Base-by-base conservation (phyloP, 2,888 invertebrate genomes). In the Hypolimnas misippus region DNA sequence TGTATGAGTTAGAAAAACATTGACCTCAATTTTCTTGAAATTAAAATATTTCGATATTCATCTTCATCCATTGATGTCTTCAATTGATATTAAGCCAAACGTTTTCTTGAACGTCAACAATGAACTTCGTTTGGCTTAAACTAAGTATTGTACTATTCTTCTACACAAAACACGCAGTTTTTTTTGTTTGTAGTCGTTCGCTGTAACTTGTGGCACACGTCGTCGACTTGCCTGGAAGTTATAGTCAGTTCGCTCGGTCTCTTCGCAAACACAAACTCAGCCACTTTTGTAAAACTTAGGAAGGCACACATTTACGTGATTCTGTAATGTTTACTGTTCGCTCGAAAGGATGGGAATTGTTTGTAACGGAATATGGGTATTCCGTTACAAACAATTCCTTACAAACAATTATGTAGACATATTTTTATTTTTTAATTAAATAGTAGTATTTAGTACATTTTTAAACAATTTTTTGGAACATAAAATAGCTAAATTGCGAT, bases 261-360 rank as follows among this genome's bases (percentile, higher is more conserved):
- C 73, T 73, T 69, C 67, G 71, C 74, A 82, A 81, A 81, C 76
- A 78, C 67, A 56, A 63, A 73, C 75, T 77, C 76, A 71, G 73
- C 71, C 73, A 73, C 74, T 79, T 78, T 68, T 75, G 74, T 75
- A 72, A 73, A 77, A 78, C 78, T 75, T 76, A 66, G 69, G 71
- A 70, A 73, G 66, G 70, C 68, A 64, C 68, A 67, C 65, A 70
- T 69, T 57, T 60, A 56, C 55, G 55, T 58, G 55, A 35, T 57
- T 54, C 17, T 49, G 25, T 59, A 51, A n/a, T 38, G 50, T 58
- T 65, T 65, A 62, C 55, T 46, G 33, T 62, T 58, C 44, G 14
- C 44, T 35, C 46, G 60, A 56, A 62, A 55, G 29, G 53, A n/a
- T 38, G 14, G n/a, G n/a, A n/a, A n/a, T n/a, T n/a, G n/a, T n/a